Percentiles rank a stretch among this genome's conserved stretches.
Conservation (phyloP, 2,113 vertebrate genomes). For the Pycnonotus jocosus region DNA sequence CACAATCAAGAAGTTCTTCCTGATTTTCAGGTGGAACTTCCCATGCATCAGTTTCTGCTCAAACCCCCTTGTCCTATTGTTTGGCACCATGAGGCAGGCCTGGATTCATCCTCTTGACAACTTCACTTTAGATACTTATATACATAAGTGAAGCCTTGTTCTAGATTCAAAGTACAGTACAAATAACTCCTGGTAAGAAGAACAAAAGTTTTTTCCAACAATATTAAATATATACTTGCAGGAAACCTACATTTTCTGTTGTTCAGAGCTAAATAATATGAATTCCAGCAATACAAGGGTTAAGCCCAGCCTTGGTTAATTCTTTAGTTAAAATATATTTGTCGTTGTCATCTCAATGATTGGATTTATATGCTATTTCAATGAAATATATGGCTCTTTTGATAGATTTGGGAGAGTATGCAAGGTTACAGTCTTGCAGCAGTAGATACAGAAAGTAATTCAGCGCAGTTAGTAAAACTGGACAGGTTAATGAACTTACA, state of each 20-base stretch:
- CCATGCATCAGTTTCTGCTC: neutral
- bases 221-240: neutral
- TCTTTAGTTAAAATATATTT: neutral
- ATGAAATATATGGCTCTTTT: neutral
- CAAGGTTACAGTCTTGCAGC: neutral
- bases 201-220: neutral
- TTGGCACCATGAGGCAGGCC: neutral
- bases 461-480: neutral
- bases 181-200: neutral
- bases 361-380: neutral
- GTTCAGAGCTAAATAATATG: neutral
- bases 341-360: neutral
- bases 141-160: neutral
- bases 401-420: neutral
- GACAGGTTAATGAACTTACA: neutral
- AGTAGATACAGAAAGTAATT: neutral
- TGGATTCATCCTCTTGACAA: neutral
- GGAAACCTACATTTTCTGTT: neutral
- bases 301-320: neutral
- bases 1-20: neutral
- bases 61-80: neutral
- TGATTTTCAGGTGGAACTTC: neutral
- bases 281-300: neutral
- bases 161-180: neutral
- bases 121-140: neutral